A percentile compares a stretch with the other conserved stretches of the same genome.
These are phyloP conservation scores for Bradysia coprophila DNA, from an alignment of 1,140 invertebrate genomes.

Conservation along the genomic window DNA sequence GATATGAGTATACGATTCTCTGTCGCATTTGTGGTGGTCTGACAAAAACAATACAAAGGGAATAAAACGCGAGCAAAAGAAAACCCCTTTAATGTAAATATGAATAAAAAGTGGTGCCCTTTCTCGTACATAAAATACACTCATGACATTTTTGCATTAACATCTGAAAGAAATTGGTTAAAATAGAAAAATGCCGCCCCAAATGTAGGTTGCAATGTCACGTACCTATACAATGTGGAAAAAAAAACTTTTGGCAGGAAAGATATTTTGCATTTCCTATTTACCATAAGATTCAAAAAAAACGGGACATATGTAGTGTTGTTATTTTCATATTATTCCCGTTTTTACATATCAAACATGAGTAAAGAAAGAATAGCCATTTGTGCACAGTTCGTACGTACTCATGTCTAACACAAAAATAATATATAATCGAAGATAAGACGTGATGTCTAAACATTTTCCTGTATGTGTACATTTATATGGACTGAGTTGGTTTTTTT, in stretches of 20 bases:
- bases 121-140: background rate
- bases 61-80: background rate
- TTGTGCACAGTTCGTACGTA: background rate
- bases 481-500: constrained; percentile 2
- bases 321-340: no score
- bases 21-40: no score
- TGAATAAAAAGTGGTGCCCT: background rate
- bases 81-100: background rate
- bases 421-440: constrained; percentile 1
- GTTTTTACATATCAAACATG: background rate
- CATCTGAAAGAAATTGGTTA: background rate
- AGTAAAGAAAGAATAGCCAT: background rate
- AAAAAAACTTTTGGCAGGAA: constrained; percentile 3
- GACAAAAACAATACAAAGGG: no score
- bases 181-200: no score
- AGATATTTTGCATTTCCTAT: background rate
- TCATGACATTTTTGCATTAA: background rate
- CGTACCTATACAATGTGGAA: no score
- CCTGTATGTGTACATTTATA: constrained; percentile 1
- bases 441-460: constrained; percentile 3
- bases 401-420: background rate
- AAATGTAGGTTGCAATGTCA: background rate
- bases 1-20: background rate
- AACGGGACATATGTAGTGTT: no score
- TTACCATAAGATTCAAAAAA: background rate